Conservation (phyloP, 1,140 invertebrate species). For the Drosophila yakuba region DNA sequence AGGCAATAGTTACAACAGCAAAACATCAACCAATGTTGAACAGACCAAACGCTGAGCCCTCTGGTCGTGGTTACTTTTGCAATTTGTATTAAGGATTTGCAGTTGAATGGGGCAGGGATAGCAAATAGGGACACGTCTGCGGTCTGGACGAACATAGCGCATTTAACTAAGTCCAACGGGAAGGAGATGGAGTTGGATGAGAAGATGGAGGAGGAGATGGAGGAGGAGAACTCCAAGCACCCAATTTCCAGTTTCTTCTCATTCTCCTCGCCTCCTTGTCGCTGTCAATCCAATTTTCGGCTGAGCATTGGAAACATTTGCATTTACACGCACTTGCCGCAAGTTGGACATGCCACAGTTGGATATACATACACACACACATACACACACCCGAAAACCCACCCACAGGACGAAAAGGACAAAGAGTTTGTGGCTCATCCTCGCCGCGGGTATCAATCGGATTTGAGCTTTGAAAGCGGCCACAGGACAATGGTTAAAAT, state of each 20-base stretch:
- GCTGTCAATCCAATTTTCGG: slow-evolving; percentile 72
- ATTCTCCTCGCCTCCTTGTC: background rate
- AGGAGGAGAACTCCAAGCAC: background rate
- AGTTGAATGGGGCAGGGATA: slow-evolving; percentile 42
- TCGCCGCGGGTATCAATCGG: slow-evolving; percentile 37
- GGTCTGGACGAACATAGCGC: slow-evolving; percentile 56
- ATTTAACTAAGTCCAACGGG: slow-evolving; percentile 60
- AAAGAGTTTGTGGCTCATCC: slow-evolving; percentile 4
- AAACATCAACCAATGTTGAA: slow-evolving; percentile 46
- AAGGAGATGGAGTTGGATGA: background rate
- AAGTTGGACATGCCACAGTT: slow-evolving; percentile 61
- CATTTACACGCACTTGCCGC: slow-evolving; percentile 79
- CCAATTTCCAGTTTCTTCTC: background rate
- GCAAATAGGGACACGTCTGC: slow-evolving; percentile 56
- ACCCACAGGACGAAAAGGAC: slow-evolving; percentile 1
- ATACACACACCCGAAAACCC: slow-evolving; percentile 8
- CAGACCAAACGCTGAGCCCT: slow-evolving; percentile 50
- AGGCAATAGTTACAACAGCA: slow-evolving; percentile 22
- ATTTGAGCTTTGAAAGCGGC: slow-evolving; percentile 28
- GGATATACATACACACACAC: background rate
- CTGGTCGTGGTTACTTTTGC: slow-evolving; percentile 73
- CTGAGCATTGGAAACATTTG: slow-evolving; percentile 76
- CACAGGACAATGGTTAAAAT: slow-evolving; percentile 27
- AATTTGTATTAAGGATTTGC: slow-evolving; percentile 81
- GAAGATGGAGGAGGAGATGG: background rate